Evolutionary conservation across 2,888 invertebrate genomes (phyloP).

Genomic region (Mesorhabditis belari): DNA sequence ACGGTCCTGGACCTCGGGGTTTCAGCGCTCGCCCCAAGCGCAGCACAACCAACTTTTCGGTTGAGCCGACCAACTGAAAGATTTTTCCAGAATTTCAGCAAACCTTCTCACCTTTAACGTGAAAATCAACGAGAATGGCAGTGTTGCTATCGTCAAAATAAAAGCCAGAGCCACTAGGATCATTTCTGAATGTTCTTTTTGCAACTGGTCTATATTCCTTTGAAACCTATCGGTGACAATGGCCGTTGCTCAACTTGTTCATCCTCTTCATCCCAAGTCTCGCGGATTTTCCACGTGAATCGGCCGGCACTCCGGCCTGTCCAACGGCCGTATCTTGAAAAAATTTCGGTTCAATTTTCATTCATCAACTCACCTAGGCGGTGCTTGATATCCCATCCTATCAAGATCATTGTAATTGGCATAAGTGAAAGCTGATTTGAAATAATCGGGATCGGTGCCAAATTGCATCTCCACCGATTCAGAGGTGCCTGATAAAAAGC

Average conservation of each 20-base stretch:
- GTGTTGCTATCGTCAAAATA: conserved; percentile 24
- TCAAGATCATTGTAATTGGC: conserved; percentile 39
- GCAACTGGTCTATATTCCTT: not conserved
- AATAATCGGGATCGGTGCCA: conserved; percentile 3
- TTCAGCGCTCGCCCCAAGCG: conserved; percentile 48
- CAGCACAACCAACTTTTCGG: conserved; percentile 48
- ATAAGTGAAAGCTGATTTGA: conserved; percentile 34
- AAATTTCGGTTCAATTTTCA: not conserved
- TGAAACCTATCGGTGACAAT: not conserved
- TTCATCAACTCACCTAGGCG: conserved; percentile 17
- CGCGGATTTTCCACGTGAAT: not conserved
- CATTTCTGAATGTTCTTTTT: not conserved
- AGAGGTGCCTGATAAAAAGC: not conserved
- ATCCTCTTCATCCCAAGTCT: not conserved
- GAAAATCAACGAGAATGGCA: conserved; percentile 48
- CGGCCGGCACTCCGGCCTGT: not conserved
- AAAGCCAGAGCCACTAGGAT: conserved; percentile 26
- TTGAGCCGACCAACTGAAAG: conserved; percentile 43
- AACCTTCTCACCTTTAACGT: conserved; percentile 3
- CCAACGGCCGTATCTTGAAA: not conserved
- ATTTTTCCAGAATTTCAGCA: not conserved
- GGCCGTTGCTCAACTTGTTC: not conserved
- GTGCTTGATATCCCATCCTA: conserved; percentile 32
- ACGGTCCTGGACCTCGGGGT: conserved; percentile 52
- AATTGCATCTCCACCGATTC: not conserved